A percentile compares a stretch with the other conserved stretches of the same genome.
phyloP scores from a whole-genome alignment of 1,140 invertebrate species.

The Neodiprion virginianus region DNA sequence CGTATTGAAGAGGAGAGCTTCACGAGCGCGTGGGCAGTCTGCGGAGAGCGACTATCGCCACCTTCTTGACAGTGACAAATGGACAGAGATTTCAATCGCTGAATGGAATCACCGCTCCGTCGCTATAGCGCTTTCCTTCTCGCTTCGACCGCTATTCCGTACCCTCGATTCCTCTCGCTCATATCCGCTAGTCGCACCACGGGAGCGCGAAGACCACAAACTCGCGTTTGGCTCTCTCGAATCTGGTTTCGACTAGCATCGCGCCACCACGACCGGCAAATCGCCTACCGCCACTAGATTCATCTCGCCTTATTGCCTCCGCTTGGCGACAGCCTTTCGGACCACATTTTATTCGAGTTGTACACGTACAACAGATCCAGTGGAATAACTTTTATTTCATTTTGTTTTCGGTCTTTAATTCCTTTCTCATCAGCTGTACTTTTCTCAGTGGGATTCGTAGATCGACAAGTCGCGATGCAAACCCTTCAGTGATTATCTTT shows the following conservation, averaged over 20 bases:
- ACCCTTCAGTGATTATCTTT: too few relatives aligned
- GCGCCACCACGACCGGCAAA: slow-evolving; percentile 32
- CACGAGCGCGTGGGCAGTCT: slow-evolving; percentile 47
- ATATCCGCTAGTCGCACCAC: slow-evolving; percentile 34
- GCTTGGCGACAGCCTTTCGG: too few relatives aligned
- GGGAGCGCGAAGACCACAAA: not conserved
- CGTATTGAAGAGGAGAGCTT: slow-evolving; percentile 34
- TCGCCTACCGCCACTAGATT: slow-evolving; percentile 43
- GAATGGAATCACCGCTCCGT: slow-evolving; percentile 61
- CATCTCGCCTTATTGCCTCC: slow-evolving; percentile 35
- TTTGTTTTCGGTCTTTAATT: too few relatives aligned
- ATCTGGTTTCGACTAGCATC: slow-evolving; percentile 31
- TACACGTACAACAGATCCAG: too few relatives aligned
- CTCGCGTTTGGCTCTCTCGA: slow-evolving; percentile 33
- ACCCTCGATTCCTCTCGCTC: slow-evolving; percentile 41
- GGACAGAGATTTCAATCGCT: slow-evolving; percentile 68
- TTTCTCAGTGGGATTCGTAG: too few relatives aligned
- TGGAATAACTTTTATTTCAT: too few relatives aligned
- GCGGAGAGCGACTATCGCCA: slow-evolving; percentile 62
- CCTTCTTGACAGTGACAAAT: slow-evolving; percentile 71
- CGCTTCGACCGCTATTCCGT: slow-evolving; percentile 25
- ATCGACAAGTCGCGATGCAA: too few relatives aligned
- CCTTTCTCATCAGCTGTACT: too few relatives aligned
- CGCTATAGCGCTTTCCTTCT: slow-evolving; percentile 35
- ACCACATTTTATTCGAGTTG: too few relatives aligned